Base-by-base conservation (phyloP, 2,797 vertebrate species). In the Triplophysa bombifrons region DNA sequence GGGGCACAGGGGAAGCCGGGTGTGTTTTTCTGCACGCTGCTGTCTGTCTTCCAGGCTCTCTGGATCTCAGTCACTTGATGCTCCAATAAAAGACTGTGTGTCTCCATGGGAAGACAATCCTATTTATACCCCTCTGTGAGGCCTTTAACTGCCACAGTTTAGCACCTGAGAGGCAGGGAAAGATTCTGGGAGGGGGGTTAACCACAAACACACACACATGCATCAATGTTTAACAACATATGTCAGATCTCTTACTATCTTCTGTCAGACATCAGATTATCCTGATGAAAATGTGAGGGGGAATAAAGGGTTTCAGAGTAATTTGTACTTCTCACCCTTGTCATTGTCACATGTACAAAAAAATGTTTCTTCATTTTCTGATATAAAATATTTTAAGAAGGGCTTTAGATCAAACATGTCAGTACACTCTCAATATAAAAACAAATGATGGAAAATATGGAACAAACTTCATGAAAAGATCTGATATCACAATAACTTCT, bases 81-180 rank as follows among this genome's bases (percentile, higher is more conserved):
- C 87, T 91, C 88, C 87, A 82, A 82, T 74, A 71, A 50, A 87
- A 88, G 87, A 90, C 66, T 84, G 85, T 72, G 61, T 69, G 75
- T 83, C 85, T 89, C 84, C 85, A 85, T 86, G 84, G 78, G 84
- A 87, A 91, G 55, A 85, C 6, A 75, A 78, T 67, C 73, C 76
- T 92, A 93, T 93, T 93, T 95, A 94, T 95, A 95, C 91, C 87
- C 86, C 74, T 77, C 72, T 72, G 67, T 82, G 82, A 88, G 87
- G 84, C 90, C 91, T 87, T 88, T 88, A 94, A 94, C 92, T 87
- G 92, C 87, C 90, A 92, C 85, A 82, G 86, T 78, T 83, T 84
- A 88, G 84, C 94, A 94, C 92, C 93, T 94, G 92, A 93, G 84
- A 76, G 69, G 60, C 78, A 86, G 61, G 83, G 91, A 90, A 27